Evolutionary conservation across 2,797 vertebrate species (phyloP).

Genomic region (Thunnus albacares): DNA sequence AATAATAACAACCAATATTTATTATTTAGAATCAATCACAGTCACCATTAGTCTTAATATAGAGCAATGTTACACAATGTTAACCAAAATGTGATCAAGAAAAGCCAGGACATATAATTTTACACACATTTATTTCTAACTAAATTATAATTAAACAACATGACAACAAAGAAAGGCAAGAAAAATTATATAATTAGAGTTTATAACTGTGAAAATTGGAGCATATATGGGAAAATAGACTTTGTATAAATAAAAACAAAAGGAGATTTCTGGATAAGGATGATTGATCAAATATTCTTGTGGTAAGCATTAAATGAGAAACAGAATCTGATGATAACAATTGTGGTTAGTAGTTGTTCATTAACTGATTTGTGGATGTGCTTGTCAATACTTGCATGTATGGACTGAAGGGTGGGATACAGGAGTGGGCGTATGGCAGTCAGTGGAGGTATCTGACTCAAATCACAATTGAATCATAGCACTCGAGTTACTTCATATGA

Average conservation of each 20-base stretch:
- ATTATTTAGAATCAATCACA: not conserved
- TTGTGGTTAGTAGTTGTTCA: not conserved
- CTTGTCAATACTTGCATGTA: no score
- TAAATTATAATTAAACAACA: not conserved
- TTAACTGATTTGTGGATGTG: not conserved
- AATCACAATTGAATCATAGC: not conserved
- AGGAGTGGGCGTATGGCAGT: not conserved
- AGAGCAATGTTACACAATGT: not conserved
- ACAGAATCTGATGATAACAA: not conserved
- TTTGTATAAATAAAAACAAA: not conserved
- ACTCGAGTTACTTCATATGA: not conserved
- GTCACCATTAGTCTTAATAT: slow-evolving; percentile 5
- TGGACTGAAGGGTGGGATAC: not conserved
- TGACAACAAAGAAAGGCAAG: not conserved
- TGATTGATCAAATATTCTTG: not conserved
- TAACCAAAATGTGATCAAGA: slow-evolving; percentile 9
- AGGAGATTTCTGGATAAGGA: not conserved
- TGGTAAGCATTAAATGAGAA: not conserved
- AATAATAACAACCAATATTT: not conserved
- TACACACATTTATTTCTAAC: not conserved
- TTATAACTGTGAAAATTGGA: not conserved
- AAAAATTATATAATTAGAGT: not conserved
- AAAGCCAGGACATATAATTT: slow-evolving; percentile 1
- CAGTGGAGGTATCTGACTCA: not conserved
- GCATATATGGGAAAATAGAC: not conserved